Evolutionary conservation across 1,140 invertebrate species (phyloP), one percentile per base, ranked within the genome.

Genomic region (Neodiprion fabricii): DNA sequence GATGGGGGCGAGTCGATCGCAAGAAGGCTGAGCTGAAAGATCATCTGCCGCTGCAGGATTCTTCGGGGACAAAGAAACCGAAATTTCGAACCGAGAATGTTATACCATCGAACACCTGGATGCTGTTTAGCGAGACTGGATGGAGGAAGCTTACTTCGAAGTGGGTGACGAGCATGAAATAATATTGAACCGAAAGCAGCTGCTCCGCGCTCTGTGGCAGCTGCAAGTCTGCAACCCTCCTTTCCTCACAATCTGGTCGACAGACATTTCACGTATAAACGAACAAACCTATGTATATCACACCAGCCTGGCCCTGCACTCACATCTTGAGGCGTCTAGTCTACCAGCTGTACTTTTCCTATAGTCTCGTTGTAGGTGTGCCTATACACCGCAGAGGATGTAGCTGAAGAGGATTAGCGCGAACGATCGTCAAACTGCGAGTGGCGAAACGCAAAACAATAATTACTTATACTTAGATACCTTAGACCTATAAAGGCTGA

Each of bases 141-240:
- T 61, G 53, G 11, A 61, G 53, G 8, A 61, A 61, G 11, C 53
- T 40, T 40, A 61, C n/a, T 17, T 9, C 53, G 53, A 61, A 61
- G 53, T 14, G 53, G 53, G 11, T 61, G 53, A 61, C 53, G 53
- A 61, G 53, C 53, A 61, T 75, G 77, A 79, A 81, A 84, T 83
- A 84, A 84, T 85, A 85, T 83, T 79, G 83, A 80, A 80, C 83
- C 81, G 76, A 21, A 72, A 81, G 84, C 85, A 85, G 84, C 85
- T 86, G 85, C 28, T 40, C 28, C 28, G 28, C 28, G 28, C 28
- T 5, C 83, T 81, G 80, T 80, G 83, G 82, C 85, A 86, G 85
- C 85, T 86, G 85, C 83, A 82, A 75, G 28, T 40, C 28, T 40
- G 28, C 1, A 40, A 40, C 28, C 78, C 79, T 78, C 74, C 75